Conservation (phyloP, 92 coral and sea anemone species). For the Phenganax subtilis region DNA sequence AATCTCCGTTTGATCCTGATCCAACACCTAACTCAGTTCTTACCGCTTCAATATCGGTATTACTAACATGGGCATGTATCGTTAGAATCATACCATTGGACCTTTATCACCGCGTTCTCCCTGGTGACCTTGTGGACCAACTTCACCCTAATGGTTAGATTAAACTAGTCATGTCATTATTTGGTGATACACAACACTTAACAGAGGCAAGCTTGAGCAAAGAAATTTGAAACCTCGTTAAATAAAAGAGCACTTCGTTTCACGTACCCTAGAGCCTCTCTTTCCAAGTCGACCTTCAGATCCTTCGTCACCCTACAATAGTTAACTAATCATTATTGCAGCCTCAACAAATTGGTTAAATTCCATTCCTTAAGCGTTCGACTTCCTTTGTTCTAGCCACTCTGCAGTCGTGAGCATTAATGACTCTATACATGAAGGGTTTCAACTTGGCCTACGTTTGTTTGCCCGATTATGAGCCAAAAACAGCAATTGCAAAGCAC, state of each 20-base stretch:
- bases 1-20: too few species aligned
- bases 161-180: too few species aligned
- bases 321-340: neutral
- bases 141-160: neutral
- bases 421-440: too few species aligned
- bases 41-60: neutral
- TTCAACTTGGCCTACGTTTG: too few species aligned
- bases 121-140: constrained; percentile 18
- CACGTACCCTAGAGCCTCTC: constrained; percentile 7
- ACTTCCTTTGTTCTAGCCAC: too few species aligned
- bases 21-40: neutral
- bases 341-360: too few species aligned
- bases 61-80: neutral
- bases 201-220: neutral
- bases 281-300: constrained; percentile 19
- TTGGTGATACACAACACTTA: neutral
- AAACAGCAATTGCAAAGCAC: neutral
- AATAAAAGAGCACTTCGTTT: neutral
- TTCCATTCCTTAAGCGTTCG: too few species aligned
- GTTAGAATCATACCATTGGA: constrained; percentile 4
- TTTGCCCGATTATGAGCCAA: neutral
- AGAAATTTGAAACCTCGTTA: too few species aligned
- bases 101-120: constrained; percentile 34
- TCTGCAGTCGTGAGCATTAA: too few species aligned
- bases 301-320: constrained; percentile 19